A percentile compares a stretch with the other conserved stretches of the same genome.
These are phyloP conservation scores for Drosophila simulans DNA, from an alignment of 1,140 invertebrate species.

Conservation along the genomic window DNA sequence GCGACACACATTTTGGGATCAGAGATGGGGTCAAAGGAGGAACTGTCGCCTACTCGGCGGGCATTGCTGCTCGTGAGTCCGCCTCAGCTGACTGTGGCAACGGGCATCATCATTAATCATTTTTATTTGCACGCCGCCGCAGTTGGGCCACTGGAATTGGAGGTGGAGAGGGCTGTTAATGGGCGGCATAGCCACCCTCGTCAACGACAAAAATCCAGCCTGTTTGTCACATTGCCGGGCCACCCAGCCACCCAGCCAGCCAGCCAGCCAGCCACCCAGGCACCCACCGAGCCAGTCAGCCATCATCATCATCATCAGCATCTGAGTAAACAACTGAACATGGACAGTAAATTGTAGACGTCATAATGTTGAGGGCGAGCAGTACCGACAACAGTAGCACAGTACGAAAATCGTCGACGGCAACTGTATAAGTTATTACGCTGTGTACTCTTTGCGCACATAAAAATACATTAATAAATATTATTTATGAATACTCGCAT, in stretches of 20 bases:
- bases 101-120: constrained; percentile 84
- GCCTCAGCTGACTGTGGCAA: constrained; percentile 60
- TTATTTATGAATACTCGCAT: constrained; percentile 77
- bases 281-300: constrained; percentile 42
- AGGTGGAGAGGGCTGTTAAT: constrained; percentile 25
- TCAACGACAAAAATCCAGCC: constrained; percentile 72
- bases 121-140: constrained; percentile 83
- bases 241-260: constrained; percentile 15
- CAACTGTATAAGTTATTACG: constrained; percentile 83
- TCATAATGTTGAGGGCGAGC: constrained; percentile 67
- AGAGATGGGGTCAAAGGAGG: constrained; percentile 43
- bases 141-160: constrained; percentile 68
- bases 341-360: constrained; percentile 81
- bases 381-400: constrained; percentile 15
- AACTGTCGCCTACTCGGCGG: constrained; percentile 70
- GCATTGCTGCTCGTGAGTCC: constrained; percentile 54
- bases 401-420: constrained; percentile 60
- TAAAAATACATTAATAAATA: constrained; percentile 84
- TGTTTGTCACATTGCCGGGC: constrained; percentile 71
- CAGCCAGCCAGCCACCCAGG: constrained; percentile 2
- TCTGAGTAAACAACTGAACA: constrained; percentile 79
- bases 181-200: constrained; percentile 61
- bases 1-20: constrained; percentile 30
- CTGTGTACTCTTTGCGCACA: constrained; percentile 82
- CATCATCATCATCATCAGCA: constrained; percentile 63